A percentile compares a stretch with the other conserved stretches of the same genome.
These are phyloP conservation scores for Notodonta ziczac DNA, from an alignment of 2,888 invertebrate species.

Conservation along the genomic window DNA sequence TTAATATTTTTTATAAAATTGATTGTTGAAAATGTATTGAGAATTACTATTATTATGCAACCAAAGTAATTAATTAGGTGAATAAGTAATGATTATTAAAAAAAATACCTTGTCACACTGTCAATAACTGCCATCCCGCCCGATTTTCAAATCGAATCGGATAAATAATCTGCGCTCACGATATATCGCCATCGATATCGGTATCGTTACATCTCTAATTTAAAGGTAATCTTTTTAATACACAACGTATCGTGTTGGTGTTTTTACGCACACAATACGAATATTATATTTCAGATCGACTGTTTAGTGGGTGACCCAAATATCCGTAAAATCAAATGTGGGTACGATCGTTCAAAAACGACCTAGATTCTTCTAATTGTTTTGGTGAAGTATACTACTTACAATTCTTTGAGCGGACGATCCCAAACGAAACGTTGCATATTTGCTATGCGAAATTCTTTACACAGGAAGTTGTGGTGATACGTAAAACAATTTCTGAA, in stretches of 20 bases:
- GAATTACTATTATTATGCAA: too few relatives aligned
- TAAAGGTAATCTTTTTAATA: neutral
- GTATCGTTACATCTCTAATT: too few relatives aligned
- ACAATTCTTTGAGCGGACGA: conserved; percentile 49
- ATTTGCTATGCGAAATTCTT: conserved; percentile 14
- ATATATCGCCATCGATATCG: too few relatives aligned
- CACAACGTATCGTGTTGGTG: neutral
- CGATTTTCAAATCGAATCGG: too few relatives aligned
- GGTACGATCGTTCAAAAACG: conserved; percentile 13
- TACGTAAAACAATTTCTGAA: conserved; percentile 26
- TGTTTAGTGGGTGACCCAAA: conserved; percentile 38
- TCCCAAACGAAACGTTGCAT: conserved; percentile 54
- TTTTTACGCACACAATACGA: conserved; percentile 18
- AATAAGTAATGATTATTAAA: too few relatives aligned
- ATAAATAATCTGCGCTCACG: too few relatives aligned
- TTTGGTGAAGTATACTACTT: conserved; percentile 42
- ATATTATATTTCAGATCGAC: conserved; percentile 37
- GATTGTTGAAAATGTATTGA: too few relatives aligned
- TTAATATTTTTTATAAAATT: too few relatives aligned
- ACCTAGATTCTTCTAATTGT: conserved; percentile 32
- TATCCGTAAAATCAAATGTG: conserved; percentile 30
- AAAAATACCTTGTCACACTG: too few relatives aligned
- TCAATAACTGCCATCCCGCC: too few relatives aligned
- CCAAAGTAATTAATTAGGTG: too few relatives aligned
- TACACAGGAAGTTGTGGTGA: conserved; percentile 22